Evolutionary conservation across 2,113 vertebrate species (phyloP).

Genomic region (Macaca mulatta): DNA sequence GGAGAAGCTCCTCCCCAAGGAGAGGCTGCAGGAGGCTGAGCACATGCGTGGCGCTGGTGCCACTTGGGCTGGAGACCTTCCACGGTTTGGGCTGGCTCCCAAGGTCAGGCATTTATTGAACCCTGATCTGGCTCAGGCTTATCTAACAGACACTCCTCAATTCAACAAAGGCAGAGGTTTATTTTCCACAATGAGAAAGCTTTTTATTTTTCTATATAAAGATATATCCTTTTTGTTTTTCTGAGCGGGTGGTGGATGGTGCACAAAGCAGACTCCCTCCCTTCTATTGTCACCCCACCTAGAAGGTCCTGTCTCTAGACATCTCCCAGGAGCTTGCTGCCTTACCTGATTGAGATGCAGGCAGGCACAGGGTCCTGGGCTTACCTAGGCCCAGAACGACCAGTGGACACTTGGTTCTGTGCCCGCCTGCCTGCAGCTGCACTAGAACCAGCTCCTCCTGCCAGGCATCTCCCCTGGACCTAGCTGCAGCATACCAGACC

Average conservation of each 20-base stretch:
- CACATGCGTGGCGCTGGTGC: accelerated
- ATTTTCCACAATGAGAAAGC: background rate
- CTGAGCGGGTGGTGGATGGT: background rate
- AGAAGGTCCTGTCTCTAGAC: background rate
- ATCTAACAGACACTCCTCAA: background rate
- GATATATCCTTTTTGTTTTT: background rate
- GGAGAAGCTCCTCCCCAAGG: accelerated
- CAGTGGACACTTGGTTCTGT: background rate
- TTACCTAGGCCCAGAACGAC: background rate
- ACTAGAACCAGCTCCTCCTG: background rate
- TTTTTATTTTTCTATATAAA: background rate
- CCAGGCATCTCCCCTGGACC: background rate
- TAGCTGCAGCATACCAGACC: accelerated
- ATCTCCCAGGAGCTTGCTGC: accelerated
- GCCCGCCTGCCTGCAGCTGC: background rate
- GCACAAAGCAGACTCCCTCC: background rate
- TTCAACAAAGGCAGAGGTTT: background rate
- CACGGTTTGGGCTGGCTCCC: background rate
- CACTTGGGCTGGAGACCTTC: no score
- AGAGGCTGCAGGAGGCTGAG: background rate
- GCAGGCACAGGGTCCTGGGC: no score
- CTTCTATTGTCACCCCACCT: background rate
- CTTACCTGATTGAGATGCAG: background rate
- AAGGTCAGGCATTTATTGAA: accelerated
- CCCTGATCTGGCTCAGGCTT: background rate